Conservation (phyloP, 2,113 vertebrate species). For the Bambusicola thoracicus region DNA sequence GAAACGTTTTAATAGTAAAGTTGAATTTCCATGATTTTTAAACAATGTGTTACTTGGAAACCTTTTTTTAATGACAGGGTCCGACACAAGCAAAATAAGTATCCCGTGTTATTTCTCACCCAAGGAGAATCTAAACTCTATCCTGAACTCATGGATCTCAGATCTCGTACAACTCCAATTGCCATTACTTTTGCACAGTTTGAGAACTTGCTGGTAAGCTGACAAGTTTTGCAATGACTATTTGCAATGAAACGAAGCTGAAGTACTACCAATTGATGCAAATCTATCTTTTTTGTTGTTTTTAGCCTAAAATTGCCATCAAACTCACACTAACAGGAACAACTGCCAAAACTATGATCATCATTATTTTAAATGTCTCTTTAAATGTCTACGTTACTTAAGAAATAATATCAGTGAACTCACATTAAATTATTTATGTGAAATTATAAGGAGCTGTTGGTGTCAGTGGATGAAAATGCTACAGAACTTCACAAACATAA, state of each 20-base stretch:
- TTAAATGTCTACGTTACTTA: not conserved
- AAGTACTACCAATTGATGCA: not conserved
- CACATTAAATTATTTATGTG: not conserved
- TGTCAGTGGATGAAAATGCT: not conserved
- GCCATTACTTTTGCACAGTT: constrained; percentile 97
- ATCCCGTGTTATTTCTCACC: constrained; percentile 95
- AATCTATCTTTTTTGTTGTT: not conserved
- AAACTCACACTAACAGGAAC: not conserved
- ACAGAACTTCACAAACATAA: not conserved
- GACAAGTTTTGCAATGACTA: not conserved
- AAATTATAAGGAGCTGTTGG: not conserved
- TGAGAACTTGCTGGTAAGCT: constrained; percentile 93
- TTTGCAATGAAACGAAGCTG: not conserved
- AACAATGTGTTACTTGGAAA: not conserved
- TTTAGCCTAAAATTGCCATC: not conserved
- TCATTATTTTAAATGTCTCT: not conserved
- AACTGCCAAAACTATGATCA: not conserved
- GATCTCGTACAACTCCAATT: constrained; percentile 90
- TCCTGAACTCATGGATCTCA: constrained; percentile 94
- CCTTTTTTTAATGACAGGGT: constrained; percentile 80
- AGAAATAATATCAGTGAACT: not conserved
- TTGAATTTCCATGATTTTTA: not conserved
- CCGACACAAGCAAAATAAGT: constrained; percentile 95
- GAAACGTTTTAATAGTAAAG: not conserved
- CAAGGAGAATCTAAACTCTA: constrained; percentile 91